Percentiles rank a stretch among this genome's conserved stretches.
These are phyloP conservation scores for Paramormyrops hopkinsi DNA, from an alignment of 2,797 vertebrate species.

Conservation along the genomic window DNA sequence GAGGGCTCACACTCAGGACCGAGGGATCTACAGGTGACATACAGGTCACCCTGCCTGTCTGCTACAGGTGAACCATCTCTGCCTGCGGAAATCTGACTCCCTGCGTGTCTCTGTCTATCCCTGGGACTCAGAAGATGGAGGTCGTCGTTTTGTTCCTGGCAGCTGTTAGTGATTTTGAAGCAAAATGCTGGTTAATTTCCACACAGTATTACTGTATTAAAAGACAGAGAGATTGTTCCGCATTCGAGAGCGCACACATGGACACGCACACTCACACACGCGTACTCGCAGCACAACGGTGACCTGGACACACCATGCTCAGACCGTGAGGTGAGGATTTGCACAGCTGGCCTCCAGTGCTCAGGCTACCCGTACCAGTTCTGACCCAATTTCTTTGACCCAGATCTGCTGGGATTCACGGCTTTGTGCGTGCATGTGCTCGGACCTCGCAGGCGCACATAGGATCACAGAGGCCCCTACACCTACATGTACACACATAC, in stretches of 20 bases:
- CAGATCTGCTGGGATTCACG: background rate
- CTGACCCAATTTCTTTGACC: conserved; percentile 13
- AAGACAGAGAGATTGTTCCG: conserved; percentile 49
- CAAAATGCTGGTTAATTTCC: conserved; percentile 69
- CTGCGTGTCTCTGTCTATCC: background rate
- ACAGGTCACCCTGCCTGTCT: background rate
- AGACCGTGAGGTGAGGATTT: conserved; percentile 65
- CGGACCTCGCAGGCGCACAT: background rate
- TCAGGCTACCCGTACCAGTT: conserved; percentile 42
- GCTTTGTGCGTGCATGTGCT: background rate
- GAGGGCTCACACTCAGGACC: background rate
- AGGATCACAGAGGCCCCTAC: background rate
- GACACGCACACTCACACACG: conserved; percentile 47
- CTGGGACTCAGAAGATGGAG: conserved; percentile 17
- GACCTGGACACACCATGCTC: conserved; percentile 99
- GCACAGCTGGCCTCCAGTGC: conserved; percentile 62
- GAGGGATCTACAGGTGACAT: background rate
- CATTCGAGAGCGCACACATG: conserved; percentile 30
- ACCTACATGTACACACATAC: background rate
- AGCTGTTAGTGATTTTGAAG: conserved; percentile 77
- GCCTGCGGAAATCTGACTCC: background rate
- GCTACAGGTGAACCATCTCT: background rate
- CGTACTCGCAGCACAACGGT: conserved; percentile 47
- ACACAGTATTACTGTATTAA: conserved; percentile 68
- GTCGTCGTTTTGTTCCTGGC: conserved; percentile 55